phyloP scores from a whole-genome alignment of 2,113 vertebrate species.

The Barbus barbus region DNA sequence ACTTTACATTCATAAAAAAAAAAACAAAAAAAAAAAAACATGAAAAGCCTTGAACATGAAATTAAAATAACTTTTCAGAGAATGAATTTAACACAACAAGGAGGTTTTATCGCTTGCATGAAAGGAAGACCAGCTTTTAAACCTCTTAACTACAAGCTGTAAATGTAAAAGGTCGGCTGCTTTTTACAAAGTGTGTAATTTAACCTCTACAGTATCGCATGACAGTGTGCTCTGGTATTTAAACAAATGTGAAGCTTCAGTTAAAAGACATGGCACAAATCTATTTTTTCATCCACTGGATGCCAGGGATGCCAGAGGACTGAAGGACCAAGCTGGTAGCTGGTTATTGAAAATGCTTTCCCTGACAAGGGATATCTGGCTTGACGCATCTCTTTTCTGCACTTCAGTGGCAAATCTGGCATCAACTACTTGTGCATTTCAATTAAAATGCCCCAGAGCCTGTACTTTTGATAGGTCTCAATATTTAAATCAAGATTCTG shows the following conservation, averaged over 20 bases:
- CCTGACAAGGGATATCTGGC: not conserved
- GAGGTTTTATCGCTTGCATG: not conserved
- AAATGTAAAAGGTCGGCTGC: conserved; percentile 14
- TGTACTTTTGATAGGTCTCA: not conserved
- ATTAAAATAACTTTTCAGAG: too few relatives aligned
- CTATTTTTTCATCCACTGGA: not conserved
- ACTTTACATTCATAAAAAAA: too few relatives aligned
- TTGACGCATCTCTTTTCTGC: not conserved
- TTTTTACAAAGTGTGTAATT: conserved; percentile 11
- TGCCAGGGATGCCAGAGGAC: too few relatives aligned
- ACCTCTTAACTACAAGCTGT: not conserved
- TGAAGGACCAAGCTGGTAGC: not conserved
- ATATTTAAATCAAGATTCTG: not conserved
- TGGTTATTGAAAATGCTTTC: not conserved
- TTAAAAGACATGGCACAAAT: not conserved
- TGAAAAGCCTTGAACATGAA: too few relatives aligned
- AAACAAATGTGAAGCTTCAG: not conserved
- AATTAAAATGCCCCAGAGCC: not conserved
- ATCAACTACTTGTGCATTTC: not conserved
- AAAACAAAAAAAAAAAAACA: too few relatives aligned
- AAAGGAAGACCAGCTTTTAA: not conserved
- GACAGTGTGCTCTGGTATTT: not conserved
- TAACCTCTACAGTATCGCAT: conserved; percentile 6
- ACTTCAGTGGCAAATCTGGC: not conserved
- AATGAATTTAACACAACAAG: not conserved